Evolutionary conservation across 2,797 vertebrate genomes (phyloP), one percentile per base, ranked within the genome.

Genomic region (Okamejei kenojei): DNA sequence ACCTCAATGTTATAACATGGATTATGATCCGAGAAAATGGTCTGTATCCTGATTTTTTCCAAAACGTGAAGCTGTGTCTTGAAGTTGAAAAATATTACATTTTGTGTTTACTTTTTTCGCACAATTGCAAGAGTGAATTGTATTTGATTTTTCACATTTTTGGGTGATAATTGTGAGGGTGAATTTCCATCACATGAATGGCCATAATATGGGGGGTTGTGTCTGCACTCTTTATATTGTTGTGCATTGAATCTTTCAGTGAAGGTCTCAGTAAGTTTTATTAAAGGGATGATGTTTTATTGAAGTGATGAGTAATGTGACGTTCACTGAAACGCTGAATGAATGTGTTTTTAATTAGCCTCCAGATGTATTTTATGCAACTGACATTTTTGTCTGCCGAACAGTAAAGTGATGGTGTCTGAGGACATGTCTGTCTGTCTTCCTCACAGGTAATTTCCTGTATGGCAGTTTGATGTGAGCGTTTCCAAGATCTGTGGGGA

Each of bases 341-440:
- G 23, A 76, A 92, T 76, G 58, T 92, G 90, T 38, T 92, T 76
- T 92, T 76, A 92, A 92, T 92, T 92, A 92, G 23, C 71, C 26
- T 35, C 19, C 84, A 88, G 84, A 88, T 68, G 84, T 88, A 92
- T 92, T 92, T 92, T 13, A 73, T 92, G 5, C 73, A 92, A 7
- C 71, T n/a, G 38, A 11, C n/a, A 5, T 54, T 65, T 45, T 74
- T 91, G 90, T 73, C 90, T 91, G n/a, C 65, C 45, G 35, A 38
- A 91, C 26, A 29, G 68, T 91, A 29, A n/a, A 58, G 26, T 92
- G 71, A 38, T 45, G 68, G 71, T 92, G 90, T 54, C 71, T 92
- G 38, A 92, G 71, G 90, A 76, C 29, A 1, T 92, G 71, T 76
- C 90, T 92, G 68, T 76, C 90, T 76, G 68, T 91, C 26, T 68